phyloP scores from a whole-genome alignment of 2,113 vertebrate genomes.

The Brachyhypopomus occidentalis region DNA sequence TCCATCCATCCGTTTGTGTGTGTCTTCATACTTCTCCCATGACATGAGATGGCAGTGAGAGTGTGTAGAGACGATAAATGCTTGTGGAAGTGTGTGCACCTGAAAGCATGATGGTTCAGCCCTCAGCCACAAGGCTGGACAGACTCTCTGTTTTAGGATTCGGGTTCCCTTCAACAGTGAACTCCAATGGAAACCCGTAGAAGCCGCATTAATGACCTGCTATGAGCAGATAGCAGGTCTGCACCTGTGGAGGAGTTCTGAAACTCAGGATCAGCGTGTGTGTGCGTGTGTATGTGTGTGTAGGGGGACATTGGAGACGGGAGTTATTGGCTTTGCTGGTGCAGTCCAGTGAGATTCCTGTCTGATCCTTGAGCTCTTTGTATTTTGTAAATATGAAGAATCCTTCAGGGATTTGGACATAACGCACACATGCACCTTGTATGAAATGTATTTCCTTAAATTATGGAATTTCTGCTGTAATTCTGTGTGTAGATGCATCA shows the following conservation, averaged over 20 bases:
- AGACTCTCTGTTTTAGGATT: no score
- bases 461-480: background rate
- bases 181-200: no score
- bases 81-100: background rate
- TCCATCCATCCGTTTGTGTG: background rate
- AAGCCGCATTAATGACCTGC: no score
- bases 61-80: background rate
- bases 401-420: no score
- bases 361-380: background rate
- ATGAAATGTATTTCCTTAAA: background rate
- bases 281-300: no score
- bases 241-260: no score
- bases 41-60: background rate
- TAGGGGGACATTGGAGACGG: no score
- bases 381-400: conserved; percentile 8
- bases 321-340: no score
- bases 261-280: no score
- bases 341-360: background rate
- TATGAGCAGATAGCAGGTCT: no score
- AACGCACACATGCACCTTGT: background rate
- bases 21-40: background rate
- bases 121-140: no score
- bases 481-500: conserved; percentile 4
- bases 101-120: background rate
- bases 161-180: no score